Percentiles rank a stretch among this genome's conserved stretches.
Conservation (phyloP, 2,888 invertebrate genomes). For the Eupithecia centaureata region DNA sequence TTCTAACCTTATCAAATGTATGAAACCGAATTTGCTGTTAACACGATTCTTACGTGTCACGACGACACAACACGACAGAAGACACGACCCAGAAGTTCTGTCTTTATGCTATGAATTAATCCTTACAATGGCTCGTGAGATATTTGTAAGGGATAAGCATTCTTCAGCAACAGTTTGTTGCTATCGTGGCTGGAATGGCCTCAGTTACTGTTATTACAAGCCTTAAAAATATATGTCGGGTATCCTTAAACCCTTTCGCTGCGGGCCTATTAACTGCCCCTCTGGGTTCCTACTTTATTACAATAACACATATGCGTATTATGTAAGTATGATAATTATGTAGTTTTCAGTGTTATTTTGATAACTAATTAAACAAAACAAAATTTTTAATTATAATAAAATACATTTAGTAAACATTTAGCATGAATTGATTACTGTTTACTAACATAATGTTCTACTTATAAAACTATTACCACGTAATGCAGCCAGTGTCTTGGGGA, state of each 20-base stretch:
- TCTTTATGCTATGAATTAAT: background rate
- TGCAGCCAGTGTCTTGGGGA: too few species aligned
- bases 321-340: background rate
- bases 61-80: background rate
- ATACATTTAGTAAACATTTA: too few species aligned
- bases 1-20: background rate
- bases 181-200: background rate
- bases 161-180: slow-evolving; percentile 1
- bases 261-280: background rate
- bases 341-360: background rate
- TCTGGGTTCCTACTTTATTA: background rate
- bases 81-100: background rate
- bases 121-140: background rate
- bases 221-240: background rate
- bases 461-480: too few species aligned
- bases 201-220: background rate
- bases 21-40: background rate
- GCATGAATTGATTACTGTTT: too few species aligned
- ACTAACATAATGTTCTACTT: too few species aligned
- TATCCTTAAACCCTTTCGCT: background rate
- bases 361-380: too few species aligned
- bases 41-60: background rate
- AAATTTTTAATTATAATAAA: too few species aligned
- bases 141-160: background rate
- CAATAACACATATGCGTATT: background rate